Base-by-base conservation (phyloP, 1,140 invertebrate genomes). In the Lysiphlebus fabarum region DNA sequence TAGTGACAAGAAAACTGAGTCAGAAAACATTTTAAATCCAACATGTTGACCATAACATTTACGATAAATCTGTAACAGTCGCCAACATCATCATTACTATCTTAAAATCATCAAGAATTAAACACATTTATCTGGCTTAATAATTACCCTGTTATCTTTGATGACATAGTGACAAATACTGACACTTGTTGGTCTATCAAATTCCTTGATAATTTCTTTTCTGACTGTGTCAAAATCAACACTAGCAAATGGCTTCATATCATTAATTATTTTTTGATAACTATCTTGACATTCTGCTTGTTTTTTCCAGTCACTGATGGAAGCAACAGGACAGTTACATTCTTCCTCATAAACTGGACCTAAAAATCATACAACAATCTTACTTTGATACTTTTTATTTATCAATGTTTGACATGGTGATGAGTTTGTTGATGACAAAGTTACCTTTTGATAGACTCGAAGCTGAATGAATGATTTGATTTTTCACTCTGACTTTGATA, bases 11-110 rank as follows among this genome's bases (percentile, higher is more conserved):
- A 98, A 79, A 62, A 95, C 90, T 51, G 87, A 86, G 81, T 98
- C 95, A 75, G 91, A 87, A 79, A 98, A 98, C 85, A 95, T 95
- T 75, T 94, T 94, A 73, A 98, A 99, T 10, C 92, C 95, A n/a
- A 93, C 87, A 81, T 97, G 89, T 79, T 96, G 86, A 17, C 96
- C 95, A 82, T 93, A 94, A 70, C 95, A 97, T 67, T 88, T 86
- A 67, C 93, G 83, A 75, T 91, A 93, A 66, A 96, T 81, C 86
- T 78, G 54, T 56, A 68, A 65, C 8, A 36, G 10, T 26, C 17
- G 4, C 4, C 1, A 26, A 26, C 17, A 26, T 26, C 17, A 26
- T 26, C 17, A 26, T 26, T 26, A 26, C 2, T 2, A 26, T 26
- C 17, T 26, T 26, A 1, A 26, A 26, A 26, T 2, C 17, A 26